These are phyloP conservation scores for Picathartes gymnocephalus DNA, from an alignment of 2,113 vertebrate genomes.

Conservation along the genomic window DNA sequence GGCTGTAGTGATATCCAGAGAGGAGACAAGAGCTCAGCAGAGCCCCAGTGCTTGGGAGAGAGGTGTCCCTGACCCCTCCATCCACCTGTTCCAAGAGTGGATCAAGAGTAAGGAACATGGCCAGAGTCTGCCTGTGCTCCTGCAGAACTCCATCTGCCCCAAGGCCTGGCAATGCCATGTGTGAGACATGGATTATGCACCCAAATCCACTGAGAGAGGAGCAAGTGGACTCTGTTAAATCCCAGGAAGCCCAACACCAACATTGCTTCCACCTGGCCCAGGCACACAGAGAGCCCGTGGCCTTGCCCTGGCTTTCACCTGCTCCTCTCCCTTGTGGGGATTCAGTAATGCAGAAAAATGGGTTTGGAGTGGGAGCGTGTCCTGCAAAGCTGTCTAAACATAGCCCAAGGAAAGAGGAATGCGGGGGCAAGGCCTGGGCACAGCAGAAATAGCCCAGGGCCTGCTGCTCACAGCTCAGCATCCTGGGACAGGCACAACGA, in stretches of 20 bases:
- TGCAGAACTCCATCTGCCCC: not conserved
- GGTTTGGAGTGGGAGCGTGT: not conserved
- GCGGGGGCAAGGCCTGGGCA: not conserved
- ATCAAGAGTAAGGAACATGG: not conserved
- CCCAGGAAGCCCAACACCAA: not conserved
- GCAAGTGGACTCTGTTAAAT: not conserved
- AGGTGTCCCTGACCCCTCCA: not conserved
- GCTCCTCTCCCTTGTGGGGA: not conserved
- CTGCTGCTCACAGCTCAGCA: not conserved
- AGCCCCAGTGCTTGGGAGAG: fast-evolving
- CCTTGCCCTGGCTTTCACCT: not conserved
- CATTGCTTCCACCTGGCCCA: not conserved
- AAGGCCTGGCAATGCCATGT: not conserved
- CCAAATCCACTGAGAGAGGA: not conserved
- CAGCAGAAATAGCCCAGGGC: not conserved
- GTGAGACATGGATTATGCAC: not conserved
- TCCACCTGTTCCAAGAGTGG: not conserved
- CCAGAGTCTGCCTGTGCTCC: not conserved
- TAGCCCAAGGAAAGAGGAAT: slow-evolving; percentile 15
- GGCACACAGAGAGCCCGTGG: not conserved
- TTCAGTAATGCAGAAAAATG: not conserved
- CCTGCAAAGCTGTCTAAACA: slow-evolving; percentile 50
- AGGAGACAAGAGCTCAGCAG: not conserved
- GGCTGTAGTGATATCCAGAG: not conserved
- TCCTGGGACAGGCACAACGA: not conserved